phyloP scores from a whole-genome alignment of 2,797 vertebrate species.

The Fringilla coelebs region DNA sequence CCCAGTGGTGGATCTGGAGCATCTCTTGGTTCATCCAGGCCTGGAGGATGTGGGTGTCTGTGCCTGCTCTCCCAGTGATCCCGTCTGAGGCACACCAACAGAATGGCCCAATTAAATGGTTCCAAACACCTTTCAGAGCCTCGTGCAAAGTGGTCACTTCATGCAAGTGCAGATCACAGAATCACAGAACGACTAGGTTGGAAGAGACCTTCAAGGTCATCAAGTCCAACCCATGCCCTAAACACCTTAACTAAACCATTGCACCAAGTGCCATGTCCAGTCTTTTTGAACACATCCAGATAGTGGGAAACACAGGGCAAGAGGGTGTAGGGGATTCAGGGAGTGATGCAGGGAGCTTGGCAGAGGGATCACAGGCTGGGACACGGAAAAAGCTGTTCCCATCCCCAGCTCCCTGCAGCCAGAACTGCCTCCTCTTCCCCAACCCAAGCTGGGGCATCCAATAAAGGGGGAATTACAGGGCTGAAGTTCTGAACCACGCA shows the following conservation, averaged over 20 bases:
- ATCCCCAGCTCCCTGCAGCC: rapidly evolving
- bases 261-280: neutral
- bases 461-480: neutral
- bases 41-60: rapidly evolving
- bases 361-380: neutral
- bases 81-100: neutral
- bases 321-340: neutral
- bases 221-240: neutral
- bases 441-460: neutral
- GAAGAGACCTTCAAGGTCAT: neutral
- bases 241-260: neutral
- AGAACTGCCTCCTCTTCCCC: neutral
- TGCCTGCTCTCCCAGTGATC: neutral
- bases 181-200: neutral
- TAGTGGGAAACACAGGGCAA: neutral
- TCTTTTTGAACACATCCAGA: neutral
- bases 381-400: neutral
- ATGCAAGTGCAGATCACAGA: neutral
- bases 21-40: neutral
- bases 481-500: neutral
- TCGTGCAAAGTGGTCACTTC: rapidly evolving
- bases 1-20: rapidly evolving
- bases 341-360: neutral
- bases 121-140: neutral
- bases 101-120: neutral